Conservation (phyloP, 2,797 vertebrate genomes). For the Enteromius fasciolatus region DNA sequence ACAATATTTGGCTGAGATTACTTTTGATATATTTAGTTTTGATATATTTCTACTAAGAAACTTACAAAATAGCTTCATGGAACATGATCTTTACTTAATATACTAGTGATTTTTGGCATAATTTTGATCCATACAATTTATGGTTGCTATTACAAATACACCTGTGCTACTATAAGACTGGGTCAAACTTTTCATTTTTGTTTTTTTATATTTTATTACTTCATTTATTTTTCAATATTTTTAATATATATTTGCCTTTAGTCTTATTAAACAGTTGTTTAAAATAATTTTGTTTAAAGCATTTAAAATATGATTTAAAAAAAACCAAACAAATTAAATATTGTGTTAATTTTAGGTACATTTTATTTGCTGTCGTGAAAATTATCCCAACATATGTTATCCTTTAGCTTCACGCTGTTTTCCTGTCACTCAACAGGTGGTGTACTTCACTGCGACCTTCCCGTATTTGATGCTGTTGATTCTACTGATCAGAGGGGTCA, state of each 20-base stretch:
- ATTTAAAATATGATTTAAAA: not conserved
- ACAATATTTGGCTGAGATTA: not conserved
- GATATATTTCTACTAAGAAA: too few relatives aligned
- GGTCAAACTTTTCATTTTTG: not conserved
- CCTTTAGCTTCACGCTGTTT: slow-evolving; percentile 1
- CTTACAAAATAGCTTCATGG: too few relatives aligned
- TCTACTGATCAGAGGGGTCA: slow-evolving; percentile 91
- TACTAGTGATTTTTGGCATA: too few relatives aligned
- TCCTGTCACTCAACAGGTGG: slow-evolving; percentile 80
- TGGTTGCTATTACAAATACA: too few relatives aligned
- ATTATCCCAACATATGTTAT: not conserved
- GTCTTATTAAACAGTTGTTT: not conserved
- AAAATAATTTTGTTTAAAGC: not conserved
- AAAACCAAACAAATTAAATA: too few relatives aligned
- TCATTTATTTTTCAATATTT: not conserved
- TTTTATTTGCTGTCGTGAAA: not conserved
- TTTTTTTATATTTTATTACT: not conserved
- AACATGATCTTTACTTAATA: too few relatives aligned
- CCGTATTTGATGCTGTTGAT: slow-evolving; percentile 93
- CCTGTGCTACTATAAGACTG: too few relatives aligned
- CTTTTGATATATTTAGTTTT: too few relatives aligned
- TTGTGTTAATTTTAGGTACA: not conserved
- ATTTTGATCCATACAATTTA: too few relatives aligned
- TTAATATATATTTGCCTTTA: not conserved
- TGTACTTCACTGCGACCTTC: slow-evolving; percentile 97